These are phyloP conservation scores for Panagrolaimus sp. DNA, from an alignment of 1,140 invertebrate genomes.

Conservation along the genomic window DNA sequence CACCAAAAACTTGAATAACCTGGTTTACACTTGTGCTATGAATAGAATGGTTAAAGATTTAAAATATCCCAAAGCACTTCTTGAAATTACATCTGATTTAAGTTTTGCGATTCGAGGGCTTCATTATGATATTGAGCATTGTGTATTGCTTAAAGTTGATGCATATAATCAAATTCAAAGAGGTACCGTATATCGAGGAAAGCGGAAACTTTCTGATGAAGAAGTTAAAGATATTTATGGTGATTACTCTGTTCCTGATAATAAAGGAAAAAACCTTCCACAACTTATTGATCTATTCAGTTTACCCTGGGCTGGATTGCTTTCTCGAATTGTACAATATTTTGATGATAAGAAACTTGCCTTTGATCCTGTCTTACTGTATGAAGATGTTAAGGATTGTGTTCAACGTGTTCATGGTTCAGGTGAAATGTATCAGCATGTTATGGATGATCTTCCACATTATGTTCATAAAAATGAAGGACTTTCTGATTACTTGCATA, in stretches of 20 bases:
- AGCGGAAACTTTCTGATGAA: slow-evolving; percentile 72
- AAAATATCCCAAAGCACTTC: slow-evolving; percentile 85
- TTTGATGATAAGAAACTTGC: slow-evolving; percentile 81
- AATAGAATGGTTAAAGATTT: slow-evolving; percentile 78
- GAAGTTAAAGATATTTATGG: slow-evolving; percentile 80
- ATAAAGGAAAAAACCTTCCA: slow-evolving; percentile 59
- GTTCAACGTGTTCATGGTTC: slow-evolving; percentile 69
- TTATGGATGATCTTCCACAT: slow-evolving; percentile 66
- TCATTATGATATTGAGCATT: slow-evolving; percentile 92
- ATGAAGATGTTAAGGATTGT: slow-evolving; percentile 77
- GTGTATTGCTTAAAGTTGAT: slow-evolving; percentile 86
- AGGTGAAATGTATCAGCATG: slow-evolving; percentile 77
- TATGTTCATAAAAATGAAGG: slow-evolving; percentile 37
- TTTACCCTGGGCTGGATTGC: slow-evolving; percentile 84
- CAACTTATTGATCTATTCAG: slow-evolving; percentile 86
- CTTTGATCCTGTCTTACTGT: slow-evolving; percentile 89
- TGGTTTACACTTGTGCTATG: slow-evolving; percentile 84
- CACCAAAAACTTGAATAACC: slow-evolving; percentile 76
- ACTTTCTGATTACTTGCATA: slow-evolving; percentile 15
- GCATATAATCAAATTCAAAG: slow-evolving; percentile 92
- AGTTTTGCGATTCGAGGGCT: slow-evolving; percentile 84
- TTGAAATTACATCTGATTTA: slow-evolving; percentile 74
- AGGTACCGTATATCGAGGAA: slow-evolving; percentile 79
- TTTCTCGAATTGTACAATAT: slow-evolving; percentile 87
- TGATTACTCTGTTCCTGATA: slow-evolving; percentile 63